phyloP scores from a whole-genome alignment of 2,888 invertebrate species.

The Eueremaeus valkanovi region DNA sequence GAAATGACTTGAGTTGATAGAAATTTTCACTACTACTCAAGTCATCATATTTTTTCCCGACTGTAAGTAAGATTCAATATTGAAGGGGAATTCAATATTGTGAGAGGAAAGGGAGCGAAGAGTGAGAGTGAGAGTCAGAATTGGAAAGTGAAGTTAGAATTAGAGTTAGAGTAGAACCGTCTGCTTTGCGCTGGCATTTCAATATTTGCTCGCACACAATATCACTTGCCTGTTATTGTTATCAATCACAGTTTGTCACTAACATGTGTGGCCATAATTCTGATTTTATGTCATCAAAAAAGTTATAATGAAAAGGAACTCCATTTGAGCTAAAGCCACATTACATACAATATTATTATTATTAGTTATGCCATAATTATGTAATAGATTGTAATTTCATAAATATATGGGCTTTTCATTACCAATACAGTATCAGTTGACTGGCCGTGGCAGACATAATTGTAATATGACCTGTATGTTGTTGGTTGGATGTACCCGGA shows the following conservation, averaged over 20 bases:
- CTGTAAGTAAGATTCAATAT: background rate
- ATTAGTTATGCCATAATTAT: background rate
- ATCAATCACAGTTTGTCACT: conserved; percentile 28
- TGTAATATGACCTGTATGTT: background rate
- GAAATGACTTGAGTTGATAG: background rate
- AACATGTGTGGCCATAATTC: conserved; percentile 22
- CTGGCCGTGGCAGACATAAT: background rate
- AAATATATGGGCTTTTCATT: conserved; percentile 23
- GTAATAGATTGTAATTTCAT: conserved; percentile 29
- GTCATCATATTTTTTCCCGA: background rate
- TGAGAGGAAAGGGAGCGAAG: background rate
- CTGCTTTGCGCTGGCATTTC: conserved; percentile 18
- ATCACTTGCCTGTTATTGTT: conserved; percentile 30
- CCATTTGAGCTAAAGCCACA: background rate
- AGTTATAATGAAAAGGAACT: background rate
- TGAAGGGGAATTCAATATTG: background rate
- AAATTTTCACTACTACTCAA: conserved; percentile 14
- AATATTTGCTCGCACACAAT: conserved; percentile 29
- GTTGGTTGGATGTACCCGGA: too few species aligned
- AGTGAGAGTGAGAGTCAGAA: too few species aligned
- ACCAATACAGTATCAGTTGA: background rate
- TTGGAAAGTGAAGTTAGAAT: too few species aligned
- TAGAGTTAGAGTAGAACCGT: background rate
- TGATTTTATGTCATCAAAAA: conserved; percentile 8
- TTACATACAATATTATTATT: background rate